Percentiles rank a stretch among this genome's conserved stretches.
These are phyloP conservation scores for Esperia sulphurella DNA, from an alignment of 2,888 invertebrate genomes.

Conservation along the genomic window DNA sequence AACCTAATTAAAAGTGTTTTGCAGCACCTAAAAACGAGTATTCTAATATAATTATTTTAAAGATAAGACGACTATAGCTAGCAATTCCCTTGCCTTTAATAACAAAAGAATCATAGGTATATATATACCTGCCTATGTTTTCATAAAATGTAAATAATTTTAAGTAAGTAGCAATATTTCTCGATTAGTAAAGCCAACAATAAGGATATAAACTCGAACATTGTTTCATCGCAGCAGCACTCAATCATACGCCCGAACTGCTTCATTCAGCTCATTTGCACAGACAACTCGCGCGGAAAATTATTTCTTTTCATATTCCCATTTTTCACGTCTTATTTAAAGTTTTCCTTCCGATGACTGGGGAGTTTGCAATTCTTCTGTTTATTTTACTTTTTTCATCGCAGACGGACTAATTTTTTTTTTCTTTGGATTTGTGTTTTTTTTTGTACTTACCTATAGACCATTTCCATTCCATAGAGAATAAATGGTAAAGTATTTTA, in stretches of 20 bases:
- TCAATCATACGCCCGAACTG: conserved; percentile 76
- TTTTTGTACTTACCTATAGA: conserved; percentile 14
- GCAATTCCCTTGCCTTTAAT: too few relatives aligned
- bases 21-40: too few relatives aligned
- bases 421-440: conserved; percentile 24
- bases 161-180: background rate
- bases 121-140: too few relatives aligned
- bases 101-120: too few relatives aligned
- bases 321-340: conserved; percentile 77
- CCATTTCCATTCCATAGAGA: background rate
- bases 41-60: too few relatives aligned
- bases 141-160: too few relatives aligned
- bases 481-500: too few relatives aligned
- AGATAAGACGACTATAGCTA: too few relatives aligned
- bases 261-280: conserved; percentile 79
- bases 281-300: conserved; percentile 76
- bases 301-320: conserved; percentile 78
- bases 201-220: conserved; percentile 40
- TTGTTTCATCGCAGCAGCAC: conserved; percentile 66
- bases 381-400: conserved; percentile 50
- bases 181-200: conserved; percentile 1
- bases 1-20: too few relatives aligned
- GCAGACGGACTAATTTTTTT: conserved; percentile 31
- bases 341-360: conserved; percentile 52
- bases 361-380: conserved; percentile 51